Evolutionary conservation across 2,888 invertebrate genomes (phyloP).

Genomic region (Chromoteleia sp.): DNA sequence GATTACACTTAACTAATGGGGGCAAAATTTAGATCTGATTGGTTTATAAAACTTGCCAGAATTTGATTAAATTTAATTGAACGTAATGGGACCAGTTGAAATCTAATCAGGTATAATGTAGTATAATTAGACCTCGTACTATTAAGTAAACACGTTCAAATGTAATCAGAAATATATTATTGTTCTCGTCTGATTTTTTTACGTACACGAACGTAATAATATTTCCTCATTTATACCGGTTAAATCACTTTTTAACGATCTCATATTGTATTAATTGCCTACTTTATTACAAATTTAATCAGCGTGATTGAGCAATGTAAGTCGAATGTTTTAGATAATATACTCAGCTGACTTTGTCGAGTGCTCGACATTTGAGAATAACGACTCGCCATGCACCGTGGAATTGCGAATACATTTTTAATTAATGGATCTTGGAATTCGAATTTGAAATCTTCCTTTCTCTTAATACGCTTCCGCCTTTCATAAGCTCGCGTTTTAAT

Average conservation of each 20-base stretch:
- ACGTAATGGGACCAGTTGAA: too few relatives aligned
- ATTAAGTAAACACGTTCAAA: too few relatives aligned
- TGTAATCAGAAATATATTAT: too few relatives aligned
- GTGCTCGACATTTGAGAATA: slow-evolving; percentile 3
- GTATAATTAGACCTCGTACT: too few relatives aligned
- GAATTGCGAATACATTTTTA: slow-evolving; percentile 37
- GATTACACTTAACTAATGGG: too few relatives aligned
- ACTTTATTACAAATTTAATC: slow-evolving; percentile 21
- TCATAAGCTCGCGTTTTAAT: slow-evolving; percentile 14
- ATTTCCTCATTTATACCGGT: not conserved
- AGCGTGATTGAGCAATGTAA: slow-evolving; percentile 31
- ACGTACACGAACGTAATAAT: too few relatives aligned
- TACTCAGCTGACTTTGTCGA: slow-evolving; percentile 8
- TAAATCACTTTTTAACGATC: slow-evolving; percentile 2
- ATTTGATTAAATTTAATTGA: too few relatives aligned
- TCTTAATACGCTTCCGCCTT: not conserved
- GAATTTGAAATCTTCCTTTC: slow-evolving; percentile 1
- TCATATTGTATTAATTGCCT: slow-evolving; percentile 5
- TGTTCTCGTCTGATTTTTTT: too few relatives aligned
- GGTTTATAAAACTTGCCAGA: too few relatives aligned
- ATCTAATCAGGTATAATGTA: too few relatives aligned
- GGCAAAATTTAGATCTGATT: too few relatives aligned
- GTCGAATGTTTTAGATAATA: slow-evolving; percentile 33
- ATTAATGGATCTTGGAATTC: slow-evolving; percentile 25
- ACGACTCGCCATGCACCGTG: not conserved